Conservation (phyloP, 1,140 invertebrate genomes). For the Drosophila pseudoananassae region DNA sequence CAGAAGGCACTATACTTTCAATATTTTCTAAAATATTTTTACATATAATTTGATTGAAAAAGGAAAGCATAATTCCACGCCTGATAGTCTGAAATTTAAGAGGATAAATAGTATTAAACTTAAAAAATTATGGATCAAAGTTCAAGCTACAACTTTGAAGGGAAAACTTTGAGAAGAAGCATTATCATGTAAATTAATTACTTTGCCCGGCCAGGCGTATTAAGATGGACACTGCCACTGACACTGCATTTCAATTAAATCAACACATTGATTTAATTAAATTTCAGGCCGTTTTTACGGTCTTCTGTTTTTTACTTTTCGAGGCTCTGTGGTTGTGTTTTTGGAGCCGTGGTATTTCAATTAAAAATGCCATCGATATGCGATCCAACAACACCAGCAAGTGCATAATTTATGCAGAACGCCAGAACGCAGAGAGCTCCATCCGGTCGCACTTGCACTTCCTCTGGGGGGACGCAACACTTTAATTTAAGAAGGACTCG, state of each 20-base stretch:
- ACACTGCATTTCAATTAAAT: slow-evolving; percentile 65
- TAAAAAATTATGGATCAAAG: slow-evolving; percentile 1
- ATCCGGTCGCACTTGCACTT: slow-evolving; percentile 20
- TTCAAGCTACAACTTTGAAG: background rate
- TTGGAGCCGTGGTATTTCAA: slow-evolving; percentile 40
- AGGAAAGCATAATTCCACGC: no score
- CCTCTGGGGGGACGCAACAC: slow-evolving; percentile 3
- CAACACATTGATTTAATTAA: slow-evolving; percentile 78
- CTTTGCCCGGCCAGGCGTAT: slow-evolving; percentile 24
- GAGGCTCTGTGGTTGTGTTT: slow-evolving; percentile 2
- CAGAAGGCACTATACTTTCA: no score
- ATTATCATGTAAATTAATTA: slow-evolving; percentile 55
- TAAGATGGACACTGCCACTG: slow-evolving; percentile 45
- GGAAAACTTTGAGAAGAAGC: slow-evolving; percentile 3
- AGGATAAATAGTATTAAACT: no score
- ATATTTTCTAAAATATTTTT: no score
- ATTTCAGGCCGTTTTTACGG: slow-evolving; percentile 45
- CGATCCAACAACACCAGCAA: slow-evolving; percentile 22
- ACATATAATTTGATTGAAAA: no score
- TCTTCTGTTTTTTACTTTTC: background rate
- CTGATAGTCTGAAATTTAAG: no score
- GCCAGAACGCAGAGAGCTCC: background rate
- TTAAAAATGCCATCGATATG: slow-evolving; percentile 78
- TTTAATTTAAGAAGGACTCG: slow-evolving; percentile 3
- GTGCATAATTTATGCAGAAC: slow-evolving; percentile 65